Base-by-base conservation (phyloP, 2,113 vertebrate species). In the Lophius piscatorius region DNA sequence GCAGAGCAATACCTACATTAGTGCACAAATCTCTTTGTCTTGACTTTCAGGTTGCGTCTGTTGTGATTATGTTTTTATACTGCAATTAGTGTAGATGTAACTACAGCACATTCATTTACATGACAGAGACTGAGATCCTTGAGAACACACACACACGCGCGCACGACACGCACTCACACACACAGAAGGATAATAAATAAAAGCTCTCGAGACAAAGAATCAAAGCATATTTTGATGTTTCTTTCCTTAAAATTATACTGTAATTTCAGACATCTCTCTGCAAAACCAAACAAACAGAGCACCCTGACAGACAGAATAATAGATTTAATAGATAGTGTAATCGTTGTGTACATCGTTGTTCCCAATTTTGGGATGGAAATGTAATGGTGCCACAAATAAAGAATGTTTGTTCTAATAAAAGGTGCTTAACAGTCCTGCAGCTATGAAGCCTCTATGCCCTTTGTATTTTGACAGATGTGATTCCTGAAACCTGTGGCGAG, bases 41-140 rank as follows among this genome's bases (percentile, higher is more conserved):
- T 46, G 40, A 55, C 60, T 50, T 44, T 35, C 29, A 45, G 13
- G 20, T 48, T 35, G 44, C 1, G 41, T 58, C 20, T 34, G 21
- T 2, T 17, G 31, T 45, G 38, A 17, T 50, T 51, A 44, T 31
- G 31, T 36, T 52, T 18, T 35, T 41, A 2, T 12, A 10, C 16
- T 22, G 34, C 28, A 29, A 63, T 63, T 67, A 59, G 50, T 39
- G 6, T 5, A 33, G 12, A 58, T 69, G 23, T 39, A 57, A 64
- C 71, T 68, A 46, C 39, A 68, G 44, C 35, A 26, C 24, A 54
- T 12, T 33, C 18, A 64, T 78, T 69, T 65, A 72, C 28, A 64
- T 64, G 63, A 64, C 36, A 59, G 67, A 62, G 23, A 65, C 9
- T 22, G 51, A 80, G 41, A 61, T 28, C 28, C 38, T 67, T 51